Percentiles rank a stretch among this genome's conserved stretches.
These are phyloP conservation scores for Polymixis lichenea DNA, from an alignment of 2,888 invertebrate species.

Conservation along the genomic window DNA sequence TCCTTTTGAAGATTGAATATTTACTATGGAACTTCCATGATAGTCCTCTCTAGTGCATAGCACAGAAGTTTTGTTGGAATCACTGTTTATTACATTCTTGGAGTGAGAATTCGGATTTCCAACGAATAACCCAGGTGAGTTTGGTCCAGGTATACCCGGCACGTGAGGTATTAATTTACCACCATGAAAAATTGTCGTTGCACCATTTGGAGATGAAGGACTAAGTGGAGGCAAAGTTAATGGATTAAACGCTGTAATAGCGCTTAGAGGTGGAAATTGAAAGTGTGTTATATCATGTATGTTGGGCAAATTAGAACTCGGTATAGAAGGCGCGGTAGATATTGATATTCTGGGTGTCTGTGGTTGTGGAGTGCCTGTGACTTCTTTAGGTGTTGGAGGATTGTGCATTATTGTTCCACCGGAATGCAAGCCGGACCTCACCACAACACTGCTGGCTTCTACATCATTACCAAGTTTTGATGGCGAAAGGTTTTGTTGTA, in stretches of 20 bases:
- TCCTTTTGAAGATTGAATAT: slow-evolving; percentile 71
- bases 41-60: slow-evolving; percentile 73
- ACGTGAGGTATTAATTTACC: slow-evolving; percentile 96
- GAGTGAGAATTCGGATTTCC: slow-evolving; percentile 73
- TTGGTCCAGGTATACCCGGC: slow-evolving; percentile 96
- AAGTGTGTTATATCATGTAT: slow-evolving; percentile 89
- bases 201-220: slow-evolving; percentile 89
- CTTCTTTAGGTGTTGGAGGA: slow-evolving; percentile 89
- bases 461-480: slow-evolving; percentile 83
- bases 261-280: slow-evolving; percentile 92
- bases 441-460: slow-evolving; percentile 93
- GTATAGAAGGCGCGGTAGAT: slow-evolving; percentile 89
- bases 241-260: slow-evolving; percentile 93
- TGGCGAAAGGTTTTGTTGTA: slow-evolving; percentile 87
- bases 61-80: slow-evolving; percentile 70
- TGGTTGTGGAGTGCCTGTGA: slow-evolving; percentile 81
- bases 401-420: slow-evolving; percentile 95
- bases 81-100: slow-evolving; percentile 73
- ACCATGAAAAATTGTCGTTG: slow-evolving; percentile 92
- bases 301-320: slow-evolving; percentile 89
- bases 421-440: slow-evolving; percentile 95
- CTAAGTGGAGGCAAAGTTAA: slow-evolving; percentile 91
- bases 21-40: slow-evolving; percentile 69
- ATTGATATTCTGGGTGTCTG: slow-evolving; percentile 90
- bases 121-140: slow-evolving; percentile 88